phyloP scores from a whole-genome alignment of 37 sponge, comb jelly and placozoan species.

The Bolinopsis microptera region DNA sequence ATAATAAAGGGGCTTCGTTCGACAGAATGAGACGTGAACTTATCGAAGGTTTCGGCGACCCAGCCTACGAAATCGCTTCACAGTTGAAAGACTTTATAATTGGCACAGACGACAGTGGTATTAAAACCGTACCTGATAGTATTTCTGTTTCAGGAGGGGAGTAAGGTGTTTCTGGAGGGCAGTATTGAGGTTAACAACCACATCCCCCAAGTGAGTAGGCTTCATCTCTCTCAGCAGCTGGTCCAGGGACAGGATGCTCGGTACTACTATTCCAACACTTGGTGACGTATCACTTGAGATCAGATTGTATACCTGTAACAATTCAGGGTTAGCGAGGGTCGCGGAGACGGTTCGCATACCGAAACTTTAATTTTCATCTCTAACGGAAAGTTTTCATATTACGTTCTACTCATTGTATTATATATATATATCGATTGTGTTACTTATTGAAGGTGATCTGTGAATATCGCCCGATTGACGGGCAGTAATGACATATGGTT shows the following conservation, averaged over 20 bases:
- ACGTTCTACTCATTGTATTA: too few relatives aligned
- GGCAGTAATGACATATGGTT: background rate
- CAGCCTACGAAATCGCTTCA: background rate
- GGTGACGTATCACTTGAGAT: background rate
- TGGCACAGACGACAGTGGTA: background rate
- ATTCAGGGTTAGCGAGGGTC: too few relatives aligned
- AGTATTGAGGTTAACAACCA: background rate
- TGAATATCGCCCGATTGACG: background rate
- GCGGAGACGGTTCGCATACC: too few relatives aligned
- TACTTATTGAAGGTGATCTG: too few relatives aligned
- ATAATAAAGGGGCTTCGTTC: background rate
- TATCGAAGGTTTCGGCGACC: background rate
- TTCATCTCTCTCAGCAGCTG: background rate
- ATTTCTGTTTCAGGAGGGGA: slow-evolving; percentile 14
- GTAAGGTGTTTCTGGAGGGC: slow-evolving; percentile 40
- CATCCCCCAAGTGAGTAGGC: background rate
- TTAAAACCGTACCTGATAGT: background rate
- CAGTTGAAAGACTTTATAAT: background rate
- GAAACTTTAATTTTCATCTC: too few relatives aligned
- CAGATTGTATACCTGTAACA: background rate
- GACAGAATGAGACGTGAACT: background rate
- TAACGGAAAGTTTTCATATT: too few relatives aligned
- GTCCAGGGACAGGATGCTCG: slow-evolving; percentile 15
- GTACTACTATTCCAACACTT: background rate
- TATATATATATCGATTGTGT: too few relatives aligned